Conservation (phyloP, 2,888 invertebrate genomes). For the Sesia apiformis region DNA sequence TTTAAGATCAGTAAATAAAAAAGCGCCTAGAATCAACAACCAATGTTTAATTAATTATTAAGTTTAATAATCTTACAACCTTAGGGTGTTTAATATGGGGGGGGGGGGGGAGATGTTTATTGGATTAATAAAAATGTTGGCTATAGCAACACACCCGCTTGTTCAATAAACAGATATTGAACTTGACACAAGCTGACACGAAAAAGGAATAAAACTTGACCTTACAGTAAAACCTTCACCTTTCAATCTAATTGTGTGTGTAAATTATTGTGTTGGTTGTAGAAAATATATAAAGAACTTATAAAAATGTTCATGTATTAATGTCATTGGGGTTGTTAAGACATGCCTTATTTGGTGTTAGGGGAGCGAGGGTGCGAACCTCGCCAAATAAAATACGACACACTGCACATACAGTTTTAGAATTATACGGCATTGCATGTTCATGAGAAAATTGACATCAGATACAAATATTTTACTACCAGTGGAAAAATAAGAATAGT, state of each 20-base stretch:
- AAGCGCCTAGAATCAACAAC: neutral
- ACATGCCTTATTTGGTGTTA: neutral
- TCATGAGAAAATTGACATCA: neutral
- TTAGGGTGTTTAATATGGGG: conserved; percentile 18
- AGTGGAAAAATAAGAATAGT: no score
- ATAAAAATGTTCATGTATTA: conserved; percentile 10
- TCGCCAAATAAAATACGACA: conserved; percentile 7
- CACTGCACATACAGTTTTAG: conserved; percentile 6
- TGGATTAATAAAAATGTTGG: conserved; percentile 46
- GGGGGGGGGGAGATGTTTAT: conserved; percentile 49
- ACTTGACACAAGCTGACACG: conserved; percentile 1
- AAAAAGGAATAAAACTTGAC: neutral
- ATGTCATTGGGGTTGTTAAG: conserved; percentile 9
- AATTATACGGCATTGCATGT: conserved; percentile 1
- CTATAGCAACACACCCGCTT: conserved; percentile 27
- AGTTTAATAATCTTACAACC: neutral
- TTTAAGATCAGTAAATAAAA: no score
- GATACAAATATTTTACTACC: no score
- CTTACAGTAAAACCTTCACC: neutral
- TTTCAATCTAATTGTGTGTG: neutral
- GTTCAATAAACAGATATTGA: conserved; percentile 20
- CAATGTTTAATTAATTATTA: neutral
- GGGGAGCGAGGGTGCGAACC: conserved; percentile 4
- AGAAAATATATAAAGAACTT: neutral
- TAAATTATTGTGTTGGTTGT: neutral